Evolutionary conservation across 2,797 vertebrate species (phyloP), one percentile per base, ranked within the genome.

Genomic region (Triplophysa bombifrons): DNA sequence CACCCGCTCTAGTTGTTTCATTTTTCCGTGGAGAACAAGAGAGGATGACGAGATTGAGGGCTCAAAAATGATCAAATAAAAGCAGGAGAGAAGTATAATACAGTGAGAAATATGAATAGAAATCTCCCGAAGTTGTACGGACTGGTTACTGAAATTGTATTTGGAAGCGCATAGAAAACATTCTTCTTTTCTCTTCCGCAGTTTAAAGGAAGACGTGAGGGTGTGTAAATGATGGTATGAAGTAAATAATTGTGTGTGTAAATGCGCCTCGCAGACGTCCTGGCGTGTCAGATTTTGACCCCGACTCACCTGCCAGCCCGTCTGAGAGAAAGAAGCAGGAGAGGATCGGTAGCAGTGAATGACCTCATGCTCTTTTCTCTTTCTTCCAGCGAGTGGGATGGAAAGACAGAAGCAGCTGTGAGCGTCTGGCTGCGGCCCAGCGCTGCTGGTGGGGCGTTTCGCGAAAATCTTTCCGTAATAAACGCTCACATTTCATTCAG

Each of bases 361-460:
- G 81, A 87, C 81, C 81, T 87, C 70, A 80, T 78, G 63, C 20
- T 79, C 78, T 81, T 82, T 84, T 74, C 58, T 76, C 16, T 63
- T 68, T 65, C 64, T 50, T 20, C 46, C 44, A 76, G 55, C 9
- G 72, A 60, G 64, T 76, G 53, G 4, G 30, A 72, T 67, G 64
- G 64, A 78, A 34, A 72, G 68, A 76, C 67, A 58, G 22, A 72
- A 64, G 60, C 73, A 69, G 53, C 58, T 72, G 77, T 64, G 69
- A 75, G 60, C 53, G 76, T 81, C 4, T 79, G 44, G 68, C 71
- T 72, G 34, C 56, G 55, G 46, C 60, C 44, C 72, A 74, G 44
- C 19, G 19, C 25, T 20, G 53, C 65, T 67, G 38, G n/a, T 46
- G 65, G n/a, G 13, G 22, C 64, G 38, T 55, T 71, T 70, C 27